phyloP scores from a whole-genome alignment of 2,888 invertebrate genomes.

The Phaonia tiefii region DNA sequence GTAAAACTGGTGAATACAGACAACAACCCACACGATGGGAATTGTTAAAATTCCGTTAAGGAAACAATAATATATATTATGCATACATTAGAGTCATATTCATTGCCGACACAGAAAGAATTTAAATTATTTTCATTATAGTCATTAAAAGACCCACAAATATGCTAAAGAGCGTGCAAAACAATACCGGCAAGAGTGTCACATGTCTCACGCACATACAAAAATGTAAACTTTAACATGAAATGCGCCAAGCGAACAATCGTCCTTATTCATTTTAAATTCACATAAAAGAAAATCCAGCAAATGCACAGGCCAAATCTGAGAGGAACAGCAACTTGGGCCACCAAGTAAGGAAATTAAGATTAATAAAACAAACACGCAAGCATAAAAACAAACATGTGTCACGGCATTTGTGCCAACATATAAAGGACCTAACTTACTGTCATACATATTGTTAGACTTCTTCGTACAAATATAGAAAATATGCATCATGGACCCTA shows the following conservation, averaged over 20 bases:
- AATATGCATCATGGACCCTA: no score
- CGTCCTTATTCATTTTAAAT: no score
- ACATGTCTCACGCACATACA: not conserved
- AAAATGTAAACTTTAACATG: constrained; percentile 30
- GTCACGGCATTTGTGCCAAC: no score
- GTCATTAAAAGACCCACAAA: constrained; percentile 11
- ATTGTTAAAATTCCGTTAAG: not conserved
- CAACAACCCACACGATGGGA: not conserved
- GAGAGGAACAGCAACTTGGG: not conserved
- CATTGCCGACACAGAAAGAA: constrained; percentile 42
- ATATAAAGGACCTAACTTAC: no score
- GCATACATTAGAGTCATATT: constrained; percentile 51
- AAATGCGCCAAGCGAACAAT: constrained; percentile 16
- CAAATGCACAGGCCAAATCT: constrained; percentile 36
- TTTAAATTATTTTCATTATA: constrained; percentile 54
- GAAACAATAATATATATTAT: constrained; percentile 26
- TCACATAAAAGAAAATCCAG: constrained; percentile 42
- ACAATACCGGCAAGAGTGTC: not conserved
- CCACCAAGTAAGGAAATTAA: no score
- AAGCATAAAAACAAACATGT: no score
- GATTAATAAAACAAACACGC: no score
- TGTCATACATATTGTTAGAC: no score
- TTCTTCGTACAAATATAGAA: no score
- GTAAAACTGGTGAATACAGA: no score
- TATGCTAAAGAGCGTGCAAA: not conserved